phyloP scores from a whole-genome alignment of 2,888 invertebrate genomes.

The Agriopis leucophaearia region DNA sequence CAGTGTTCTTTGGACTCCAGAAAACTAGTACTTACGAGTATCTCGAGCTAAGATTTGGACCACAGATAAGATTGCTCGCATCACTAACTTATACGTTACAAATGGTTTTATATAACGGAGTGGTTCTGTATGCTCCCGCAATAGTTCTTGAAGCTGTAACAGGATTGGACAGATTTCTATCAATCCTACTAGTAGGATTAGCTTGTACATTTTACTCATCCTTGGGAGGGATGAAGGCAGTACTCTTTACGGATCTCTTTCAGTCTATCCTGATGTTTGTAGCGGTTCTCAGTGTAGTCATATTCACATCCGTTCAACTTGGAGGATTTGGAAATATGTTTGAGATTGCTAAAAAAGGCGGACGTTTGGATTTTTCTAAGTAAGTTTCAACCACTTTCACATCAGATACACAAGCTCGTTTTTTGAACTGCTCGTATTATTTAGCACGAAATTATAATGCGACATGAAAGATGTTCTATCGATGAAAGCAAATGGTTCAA shows the following conservation, averaged over 20 bases:
- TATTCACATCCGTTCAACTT: constrained; percentile 89
- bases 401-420: background rate
- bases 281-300: constrained; percentile 92
- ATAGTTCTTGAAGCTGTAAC: constrained; percentile 95
- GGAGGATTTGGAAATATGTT: constrained; percentile 91
- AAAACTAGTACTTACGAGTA: constrained; percentile 96
- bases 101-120: constrained; percentile 95
- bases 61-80: constrained; percentile 90
- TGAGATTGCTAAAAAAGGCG: constrained; percentile 89
- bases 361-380: constrained; percentile 90
- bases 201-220: constrained; percentile 95
- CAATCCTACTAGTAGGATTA: constrained; percentile 90
- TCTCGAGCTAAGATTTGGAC: constrained; percentile 94
- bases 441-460: no score
- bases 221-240: constrained; percentile 96
- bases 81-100: constrained; percentile 95
- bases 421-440: no score
- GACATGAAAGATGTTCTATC: no score
- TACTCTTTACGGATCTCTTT: constrained; percentile 94
- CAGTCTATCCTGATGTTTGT: constrained; percentile 94
- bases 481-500: no score
- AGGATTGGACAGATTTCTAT: constrained; percentile 89
- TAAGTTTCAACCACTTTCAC: constrained; percentile 61
- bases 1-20: constrained; percentile 94
- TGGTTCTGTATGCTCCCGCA: constrained; percentile 97